Percentiles rank a stretch among this genome's conserved stretches.
phyloP scores from a whole-genome alignment of 2,113 vertebrate species.

The Erythrocebus patas region DNA sequence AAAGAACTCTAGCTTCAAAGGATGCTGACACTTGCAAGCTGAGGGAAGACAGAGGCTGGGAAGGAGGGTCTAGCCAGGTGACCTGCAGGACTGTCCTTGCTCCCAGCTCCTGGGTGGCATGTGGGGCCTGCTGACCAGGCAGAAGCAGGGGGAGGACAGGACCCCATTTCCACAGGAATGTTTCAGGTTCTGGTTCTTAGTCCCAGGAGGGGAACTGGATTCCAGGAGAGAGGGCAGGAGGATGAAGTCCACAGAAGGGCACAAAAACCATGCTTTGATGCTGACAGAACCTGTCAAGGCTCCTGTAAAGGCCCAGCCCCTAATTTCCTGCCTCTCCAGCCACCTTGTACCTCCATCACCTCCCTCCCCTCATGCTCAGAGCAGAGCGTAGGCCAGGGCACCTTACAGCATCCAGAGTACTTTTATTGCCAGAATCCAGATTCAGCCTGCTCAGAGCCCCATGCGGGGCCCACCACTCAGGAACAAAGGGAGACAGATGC shows the following conservation, averaged over 20 bases:
- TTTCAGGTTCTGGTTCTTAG: slow-evolving; percentile 26
- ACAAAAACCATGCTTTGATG: not conserved
- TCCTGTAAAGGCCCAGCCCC: not conserved
- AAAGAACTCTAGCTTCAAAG: not conserved
- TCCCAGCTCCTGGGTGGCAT: not conserved
- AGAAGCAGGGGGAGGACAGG: not conserved
- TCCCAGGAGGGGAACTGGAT: not conserved
- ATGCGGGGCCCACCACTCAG: not conserved
- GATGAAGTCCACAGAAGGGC: not conserved
- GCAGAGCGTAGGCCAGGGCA: not conserved
- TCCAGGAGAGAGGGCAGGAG: not conserved
- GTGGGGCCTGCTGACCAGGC: not conserved
- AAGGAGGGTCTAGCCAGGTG: not conserved
- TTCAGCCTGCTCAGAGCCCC: slow-evolving; percentile 43
- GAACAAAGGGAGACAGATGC: not conserved
- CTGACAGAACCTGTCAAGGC: not conserved
- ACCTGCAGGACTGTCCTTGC: not conserved
- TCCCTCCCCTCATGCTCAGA: not conserved
- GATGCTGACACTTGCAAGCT: not conserved
- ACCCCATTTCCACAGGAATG: not conserved
- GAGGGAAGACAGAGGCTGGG: not conserved
- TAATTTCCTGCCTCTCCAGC: not conserved
- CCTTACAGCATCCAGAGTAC: slow-evolving; percentile 60
- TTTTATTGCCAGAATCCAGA: slow-evolving; percentile 70
- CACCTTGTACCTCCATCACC: not conserved